Percentiles rank a stretch among this genome's conserved stretches.
Evolutionary conservation across 2,888 invertebrate species (phyloP).

Genomic region (Tetragonisca angustula): DNA sequence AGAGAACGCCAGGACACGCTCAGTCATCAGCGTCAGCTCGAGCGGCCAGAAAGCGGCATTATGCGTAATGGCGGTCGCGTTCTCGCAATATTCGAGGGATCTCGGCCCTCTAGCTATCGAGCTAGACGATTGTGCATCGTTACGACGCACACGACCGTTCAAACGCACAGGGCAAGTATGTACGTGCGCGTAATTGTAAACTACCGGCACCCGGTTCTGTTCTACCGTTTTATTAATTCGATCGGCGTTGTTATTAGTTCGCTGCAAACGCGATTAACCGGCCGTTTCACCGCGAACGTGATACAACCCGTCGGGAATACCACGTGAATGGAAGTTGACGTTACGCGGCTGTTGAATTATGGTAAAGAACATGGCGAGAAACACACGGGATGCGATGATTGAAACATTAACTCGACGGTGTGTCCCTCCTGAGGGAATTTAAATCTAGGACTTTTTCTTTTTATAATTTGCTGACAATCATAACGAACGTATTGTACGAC

Average conservation of each 20-base stretch:
- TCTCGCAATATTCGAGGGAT: slow-evolving; percentile 67
- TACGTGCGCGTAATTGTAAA: slow-evolving; percentile 59
- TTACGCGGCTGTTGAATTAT: too few relatives aligned
- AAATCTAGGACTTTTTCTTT: too few relatives aligned
- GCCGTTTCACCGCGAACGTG: not conserved
- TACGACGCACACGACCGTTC: not conserved
- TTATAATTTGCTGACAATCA: too few relatives aligned
- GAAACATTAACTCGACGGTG: too few relatives aligned
- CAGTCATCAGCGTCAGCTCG: slow-evolving; percentile 69
- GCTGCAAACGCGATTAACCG: slow-evolving; percentile 3
- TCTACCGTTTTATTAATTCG: slow-evolving; percentile 51
- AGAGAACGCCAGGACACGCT: slow-evolving; percentile 61
- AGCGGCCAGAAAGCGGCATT: slow-evolving; percentile 67
- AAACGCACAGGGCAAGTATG: not conserved
- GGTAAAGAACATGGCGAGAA: too few relatives aligned
- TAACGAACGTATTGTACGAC: too few relatives aligned
- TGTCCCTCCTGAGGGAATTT: too few relatives aligned
- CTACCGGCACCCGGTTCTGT: slow-evolving; percentile 21
- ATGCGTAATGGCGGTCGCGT: slow-evolving; percentile 70
- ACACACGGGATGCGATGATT: too few relatives aligned
- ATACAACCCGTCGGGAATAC: not conserved
- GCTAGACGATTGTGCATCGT: slow-evolving; percentile 55
- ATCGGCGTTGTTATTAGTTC: slow-evolving; percentile 10
- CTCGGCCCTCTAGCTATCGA: not conserved
- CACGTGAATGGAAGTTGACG: too few relatives aligned